A percentile compares a stretch with the other conserved stretches of the same genome.
phyloP scores from a whole-genome alignment of 2,888 invertebrate species.

The Biston stratarius region DNA sequence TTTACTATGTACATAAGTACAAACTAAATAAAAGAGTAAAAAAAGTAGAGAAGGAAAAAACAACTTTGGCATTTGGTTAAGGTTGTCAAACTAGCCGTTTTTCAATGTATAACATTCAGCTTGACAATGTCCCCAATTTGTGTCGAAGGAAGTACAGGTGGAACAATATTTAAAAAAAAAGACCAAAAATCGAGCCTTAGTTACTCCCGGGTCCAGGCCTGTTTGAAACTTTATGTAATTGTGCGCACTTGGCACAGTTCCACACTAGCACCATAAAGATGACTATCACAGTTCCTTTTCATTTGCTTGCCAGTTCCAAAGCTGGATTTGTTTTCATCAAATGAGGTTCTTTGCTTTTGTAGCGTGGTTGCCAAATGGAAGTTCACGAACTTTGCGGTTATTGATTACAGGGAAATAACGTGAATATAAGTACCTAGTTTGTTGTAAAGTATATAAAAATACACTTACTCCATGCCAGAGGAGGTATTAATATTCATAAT shows the following conservation, averaged over 20 bases:
- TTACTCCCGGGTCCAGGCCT: slow-evolving; percentile 2
- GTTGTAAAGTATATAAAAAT: not conserved
- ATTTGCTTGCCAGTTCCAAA: slow-evolving; percentile 48
- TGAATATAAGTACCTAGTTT: not conserved
- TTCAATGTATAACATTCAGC: too few relatives aligned
- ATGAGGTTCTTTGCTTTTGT: slow-evolving; percentile 19
- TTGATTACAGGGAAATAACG: slow-evolving; percentile 7
- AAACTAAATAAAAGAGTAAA: too few relatives aligned
- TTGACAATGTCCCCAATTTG: too few relatives aligned
- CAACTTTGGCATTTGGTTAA: too few relatives aligned
- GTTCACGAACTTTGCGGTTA: slow-evolving; percentile 12
- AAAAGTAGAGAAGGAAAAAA: too few relatives aligned
- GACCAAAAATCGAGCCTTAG: not conserved
- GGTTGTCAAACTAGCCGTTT: too few relatives aligned
- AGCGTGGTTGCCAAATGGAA: slow-evolving; percentile 17
- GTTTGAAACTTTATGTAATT: slow-evolving; percentile 34
- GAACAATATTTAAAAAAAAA: too few relatives aligned
- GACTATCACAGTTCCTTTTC: slow-evolving; percentile 58
- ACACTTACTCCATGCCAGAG: too few relatives aligned
- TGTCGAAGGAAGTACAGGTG: too few relatives aligned
- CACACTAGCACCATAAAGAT: slow-evolving; percentile 55
- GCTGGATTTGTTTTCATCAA: slow-evolving; percentile 49
- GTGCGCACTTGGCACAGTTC: slow-evolving; percentile 57
- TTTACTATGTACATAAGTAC: too few relatives aligned
- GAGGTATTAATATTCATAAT: too few relatives aligned